These are phyloP conservation scores for Ooceraea biroi DNA, from an alignment of 1,140 invertebrate species.

Conservation along the genomic window DNA sequence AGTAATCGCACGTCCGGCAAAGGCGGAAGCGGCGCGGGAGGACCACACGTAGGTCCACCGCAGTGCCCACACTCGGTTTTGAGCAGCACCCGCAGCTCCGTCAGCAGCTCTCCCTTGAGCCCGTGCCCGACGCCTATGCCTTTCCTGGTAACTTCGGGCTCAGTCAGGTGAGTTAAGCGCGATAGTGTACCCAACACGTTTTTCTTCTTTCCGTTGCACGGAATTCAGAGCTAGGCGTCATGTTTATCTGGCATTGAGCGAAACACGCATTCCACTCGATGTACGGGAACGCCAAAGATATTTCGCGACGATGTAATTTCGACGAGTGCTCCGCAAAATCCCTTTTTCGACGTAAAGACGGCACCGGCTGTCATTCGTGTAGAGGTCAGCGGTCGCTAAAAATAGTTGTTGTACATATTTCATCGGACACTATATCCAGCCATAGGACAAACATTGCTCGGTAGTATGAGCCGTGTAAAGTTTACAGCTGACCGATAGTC, in stretches of 20 bases:
- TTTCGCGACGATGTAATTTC: constrained; percentile 12
- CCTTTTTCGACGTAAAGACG: constrained; percentile 8
- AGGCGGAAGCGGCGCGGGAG: constrained; percentile 79
- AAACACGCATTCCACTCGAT: too few species aligned
- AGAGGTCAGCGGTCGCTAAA: constrained; percentile 65
- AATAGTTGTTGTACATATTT: constrained; percentile 72
- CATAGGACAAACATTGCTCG: constrained; percentile 34
- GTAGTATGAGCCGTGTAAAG: background rate
- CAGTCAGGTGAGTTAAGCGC: constrained; percentile 87
- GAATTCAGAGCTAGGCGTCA: background rate
- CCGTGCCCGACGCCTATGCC: constrained; percentile 91
- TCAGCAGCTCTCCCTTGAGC: constrained; percentile 88
- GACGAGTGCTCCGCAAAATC: background rate
- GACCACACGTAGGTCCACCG: constrained; percentile 87
- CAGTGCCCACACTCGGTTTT: constrained; percentile 90
- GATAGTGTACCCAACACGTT: background rate
- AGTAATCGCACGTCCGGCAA: constrained; percentile 73
- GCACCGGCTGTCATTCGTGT: background rate
- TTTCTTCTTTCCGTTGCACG: background rate
- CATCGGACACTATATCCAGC: constrained; percentile 66
- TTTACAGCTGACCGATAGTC: constrained; percentile 26
- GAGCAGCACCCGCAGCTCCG: constrained; percentile 88
- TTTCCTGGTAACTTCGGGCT: constrained; percentile 90
- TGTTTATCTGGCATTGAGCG: background rate
- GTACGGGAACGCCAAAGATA: too few species aligned